Evolutionary conservation across 2,113 vertebrate species (phyloP), one percentile per base, ranked within the genome.

Genomic region (Sander vitreus): DNA sequence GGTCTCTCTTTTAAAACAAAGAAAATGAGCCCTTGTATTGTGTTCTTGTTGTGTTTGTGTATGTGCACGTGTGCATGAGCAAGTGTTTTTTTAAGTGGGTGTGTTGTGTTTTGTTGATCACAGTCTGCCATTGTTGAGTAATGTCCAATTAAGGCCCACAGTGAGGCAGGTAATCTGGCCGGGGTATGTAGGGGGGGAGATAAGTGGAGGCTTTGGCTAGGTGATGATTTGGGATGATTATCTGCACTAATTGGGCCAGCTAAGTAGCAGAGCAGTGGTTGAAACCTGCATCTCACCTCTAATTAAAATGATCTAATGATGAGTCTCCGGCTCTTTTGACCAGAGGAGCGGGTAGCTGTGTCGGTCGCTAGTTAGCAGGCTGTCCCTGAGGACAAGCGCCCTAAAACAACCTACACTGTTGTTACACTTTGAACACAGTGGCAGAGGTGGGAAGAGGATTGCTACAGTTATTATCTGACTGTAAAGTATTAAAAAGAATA

Each of bases 281-380:
- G 82, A 85, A 93, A 81, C 85, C 85, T 78, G 83, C 81, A 78
- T 80, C 90, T 93, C 93, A 90, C 93, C 93, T 91, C 93, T 95
- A 92, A 94, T 95, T 95, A 95, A 91, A 94, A 90, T 69, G 71
- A 91, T 89, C 87, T 93, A 93, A 93, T 93, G 94, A 94, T 89
- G 89, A 89, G 83, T 79, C 76, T 85, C 74, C 65, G 78, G 76
- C 88, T 85, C 81, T 51, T 84, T 85, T 93, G 92, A 90, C 91
- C 92, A 63, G 78, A 90, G 83, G 77, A 85, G 83, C 83, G 76
- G 65, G 78, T 68, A 85, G 83, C 81, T 45, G 70, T 60, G 87
- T 76, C 73, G 80, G 81, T 81, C 63, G 85, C 88, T 90, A 92
- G 92, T 92, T 93, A 93, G 88, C 85, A 47, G 76, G 11, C 78